Base-by-base conservation (phyloP, 2,888 invertebrate species). In the Cryptophagus acutangulus region DNA sequence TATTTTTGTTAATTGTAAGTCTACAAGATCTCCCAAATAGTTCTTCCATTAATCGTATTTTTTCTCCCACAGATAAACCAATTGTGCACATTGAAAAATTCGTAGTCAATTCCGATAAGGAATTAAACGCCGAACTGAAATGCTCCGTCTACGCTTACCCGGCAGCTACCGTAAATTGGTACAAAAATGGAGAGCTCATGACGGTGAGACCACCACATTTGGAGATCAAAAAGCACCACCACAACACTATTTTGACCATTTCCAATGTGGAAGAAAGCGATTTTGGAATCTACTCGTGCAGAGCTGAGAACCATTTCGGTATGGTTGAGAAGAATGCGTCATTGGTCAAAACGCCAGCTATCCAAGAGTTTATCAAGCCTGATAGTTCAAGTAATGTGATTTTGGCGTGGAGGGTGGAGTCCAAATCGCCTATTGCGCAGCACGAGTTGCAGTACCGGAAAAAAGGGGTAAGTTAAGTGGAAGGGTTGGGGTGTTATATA, bases 331-430 rank as follows among this genome's bases (percentile, higher is more conserved):
- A 65, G 37, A 59, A 60, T 33, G 54, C 66, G 9, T 55, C 43
- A 18, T 53, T 73, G 20, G 67, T 61, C 12, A 57, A 55, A 42
- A 57, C 54, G 6, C 63, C 63, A 2, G 59, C 52, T 3, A 46
- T 63, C 14, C 36, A 51, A 17, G 52, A 53, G 16, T 55, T 59
- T 30, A 41, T 53, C 5, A 58, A 57, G 36, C 52, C 55, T 2
- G 49, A 51, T 24, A 55, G 48, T 28, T 54, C 48, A 31, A 62
- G 58, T 41, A 65, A 61, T 30, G 62, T 69, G 5, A 59, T 64
- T 10, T 50, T 75, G 39, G 62, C 63, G 36, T 75, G 73, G 73
- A 66, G 59, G 26, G 66, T 74, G 4, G 73, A 74, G 45, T 74
- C 74, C 12, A 65, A 67, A 38, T 63, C 67, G 8, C 70, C 71